These are phyloP conservation scores for Apaloderma vittatum DNA, from an alignment of 2,113 vertebrate genomes.

Conservation along the genomic window DNA sequence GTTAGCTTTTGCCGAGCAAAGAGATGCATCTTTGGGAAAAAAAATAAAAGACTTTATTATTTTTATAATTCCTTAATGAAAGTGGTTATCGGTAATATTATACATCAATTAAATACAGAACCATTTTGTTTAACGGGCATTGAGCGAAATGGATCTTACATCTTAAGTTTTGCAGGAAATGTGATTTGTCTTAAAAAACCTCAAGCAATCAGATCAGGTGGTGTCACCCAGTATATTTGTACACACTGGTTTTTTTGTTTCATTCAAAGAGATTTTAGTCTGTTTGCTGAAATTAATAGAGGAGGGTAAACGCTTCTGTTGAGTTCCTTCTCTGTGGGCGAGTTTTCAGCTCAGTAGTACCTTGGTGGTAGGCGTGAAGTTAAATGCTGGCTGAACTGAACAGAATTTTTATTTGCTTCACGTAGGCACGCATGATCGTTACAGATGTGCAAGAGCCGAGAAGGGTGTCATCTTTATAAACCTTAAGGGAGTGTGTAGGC, in stretches of 20 bases:
- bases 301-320: background rate
- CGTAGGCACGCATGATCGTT: rapidly evolving
- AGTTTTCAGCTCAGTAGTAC: background rate
- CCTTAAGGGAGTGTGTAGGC: background rate
- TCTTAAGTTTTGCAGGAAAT: background rate
- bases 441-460: no score
- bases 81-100: background rate
- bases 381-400: background rate
- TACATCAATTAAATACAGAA: background rate
- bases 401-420: background rate
- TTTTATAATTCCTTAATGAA: background rate
- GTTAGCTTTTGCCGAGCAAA: background rate
- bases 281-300: background rate
- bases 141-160: background rate
- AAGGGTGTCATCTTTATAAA: rapidly evolving
- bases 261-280: background rate
- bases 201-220: background rate
- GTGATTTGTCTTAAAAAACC: background rate
- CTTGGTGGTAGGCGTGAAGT: background rate
- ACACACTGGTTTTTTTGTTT: background rate
- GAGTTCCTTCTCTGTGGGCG: background rate
- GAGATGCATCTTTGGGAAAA: background rate
- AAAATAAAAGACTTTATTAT: background rate
- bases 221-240: background rate
- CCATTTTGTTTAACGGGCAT: background rate